These are phyloP conservation scores for Gorsachius magnificus DNA, from an alignment of 2,797 vertebrate species.

Conservation along the genomic window DNA sequence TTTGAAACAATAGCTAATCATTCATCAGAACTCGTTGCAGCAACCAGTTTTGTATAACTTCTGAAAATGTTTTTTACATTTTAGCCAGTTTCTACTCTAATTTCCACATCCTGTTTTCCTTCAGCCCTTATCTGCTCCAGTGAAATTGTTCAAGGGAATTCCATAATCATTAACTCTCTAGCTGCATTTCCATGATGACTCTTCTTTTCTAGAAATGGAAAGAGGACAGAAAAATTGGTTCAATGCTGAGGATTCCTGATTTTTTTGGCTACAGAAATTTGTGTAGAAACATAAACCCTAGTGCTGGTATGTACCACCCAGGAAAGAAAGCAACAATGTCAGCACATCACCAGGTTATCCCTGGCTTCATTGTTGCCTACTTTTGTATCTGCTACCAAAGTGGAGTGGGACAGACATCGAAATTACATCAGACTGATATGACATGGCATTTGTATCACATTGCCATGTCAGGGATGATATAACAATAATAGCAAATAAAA, in stretches of 20 bases:
- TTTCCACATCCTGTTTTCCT: slow-evolving; percentile 40
- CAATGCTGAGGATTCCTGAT: not conserved
- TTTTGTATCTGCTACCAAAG: not conserved
- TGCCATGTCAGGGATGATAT: not conserved
- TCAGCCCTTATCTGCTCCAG: not conserved
- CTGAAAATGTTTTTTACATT: not conserved
- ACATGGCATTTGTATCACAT: not conserved
- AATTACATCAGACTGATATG: not conserved
- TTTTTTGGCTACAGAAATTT: not conserved
- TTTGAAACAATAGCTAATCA: not conserved
- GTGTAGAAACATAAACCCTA: not conserved
- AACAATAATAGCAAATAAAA: not conserved
- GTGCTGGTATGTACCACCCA: not conserved
- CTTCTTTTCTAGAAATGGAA: not conserved
- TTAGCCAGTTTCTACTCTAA: slow-evolving; percentile 28
- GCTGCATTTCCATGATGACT: not conserved
- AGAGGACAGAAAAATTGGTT: not conserved
- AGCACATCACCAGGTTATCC: not conserved
- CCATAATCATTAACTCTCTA: slow-evolving; percentile 7
- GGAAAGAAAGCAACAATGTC: not conserved
- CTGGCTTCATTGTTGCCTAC: not conserved
- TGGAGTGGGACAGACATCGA: not conserved
- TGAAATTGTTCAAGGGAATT: not conserved
- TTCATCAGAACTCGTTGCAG: not conserved
- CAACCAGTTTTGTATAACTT: not conserved